A percentile compares a stretch with the other conserved stretches of the same genome.
These are phyloP conservation scores for Aplochiton taeniatus DNA, from an alignment of 2,797 vertebrate species.

Conservation along the genomic window DNA sequence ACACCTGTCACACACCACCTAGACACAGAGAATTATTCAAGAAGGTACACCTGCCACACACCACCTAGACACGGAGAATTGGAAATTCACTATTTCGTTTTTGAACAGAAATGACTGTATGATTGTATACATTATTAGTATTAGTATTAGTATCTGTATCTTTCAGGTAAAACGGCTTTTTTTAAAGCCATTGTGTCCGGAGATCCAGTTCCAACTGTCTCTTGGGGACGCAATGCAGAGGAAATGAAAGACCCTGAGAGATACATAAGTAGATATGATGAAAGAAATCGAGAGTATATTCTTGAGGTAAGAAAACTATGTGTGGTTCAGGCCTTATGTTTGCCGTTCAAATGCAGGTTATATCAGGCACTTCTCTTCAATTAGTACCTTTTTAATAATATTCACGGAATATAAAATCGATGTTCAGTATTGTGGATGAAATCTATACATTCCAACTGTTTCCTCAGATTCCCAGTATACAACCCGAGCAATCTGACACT, in stretches of 20 bases:
- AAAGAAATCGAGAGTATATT: constrained; percentile 70
- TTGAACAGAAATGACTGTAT: neutral
- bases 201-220: constrained; percentile 78
- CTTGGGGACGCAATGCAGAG: constrained; percentile 76
- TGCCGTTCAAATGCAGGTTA: neutral
- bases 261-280: constrained; percentile 73
- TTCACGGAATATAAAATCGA: neutral
- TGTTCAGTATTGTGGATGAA: neutral
- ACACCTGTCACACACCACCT: constrained; percentile 12
- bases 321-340: no score
- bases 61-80: neutral
- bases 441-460: constrained; percentile 8
- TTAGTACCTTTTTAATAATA: neutral
- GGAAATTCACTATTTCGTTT: neutral
- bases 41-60: no score
- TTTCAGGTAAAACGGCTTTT: constrained; percentile 81
- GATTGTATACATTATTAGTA: neutral
- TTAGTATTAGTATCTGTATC: neutral
- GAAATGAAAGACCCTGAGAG: constrained; percentile 70
- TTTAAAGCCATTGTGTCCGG: constrained; percentile 85
- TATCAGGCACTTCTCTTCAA: neutral
- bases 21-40: no score
- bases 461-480: constrained; percentile 76
- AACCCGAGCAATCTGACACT: constrained; percentile 72
- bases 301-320: constrained; percentile 78